phyloP scores from a whole-genome alignment of 92 coral and sea anemone genomes.

The Palythoa heliodiscus region DNA sequence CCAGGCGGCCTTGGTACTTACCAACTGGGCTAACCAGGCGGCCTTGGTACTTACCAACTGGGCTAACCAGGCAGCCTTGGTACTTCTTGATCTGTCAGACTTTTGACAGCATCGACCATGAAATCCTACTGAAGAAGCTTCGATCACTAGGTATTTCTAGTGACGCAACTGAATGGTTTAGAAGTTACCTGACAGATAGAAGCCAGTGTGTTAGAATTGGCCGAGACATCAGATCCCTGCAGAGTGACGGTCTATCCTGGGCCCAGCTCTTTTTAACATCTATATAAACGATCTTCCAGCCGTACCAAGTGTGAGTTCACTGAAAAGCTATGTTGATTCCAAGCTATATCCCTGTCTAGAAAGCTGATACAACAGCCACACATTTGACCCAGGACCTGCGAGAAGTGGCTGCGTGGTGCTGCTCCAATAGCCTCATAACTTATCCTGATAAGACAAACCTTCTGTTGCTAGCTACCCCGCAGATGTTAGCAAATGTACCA shows the following conservation, averaged over 20 bases:
- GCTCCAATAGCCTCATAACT: conserved; percentile 40
- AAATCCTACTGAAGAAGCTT: no score
- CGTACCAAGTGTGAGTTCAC: neutral
- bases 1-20: no score
- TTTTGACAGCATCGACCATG: no score
- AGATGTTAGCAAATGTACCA: conserved; percentile 25
- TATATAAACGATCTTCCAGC: neutral
- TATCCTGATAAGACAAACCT: conserved; percentile 46
- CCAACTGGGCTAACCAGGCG: no score
- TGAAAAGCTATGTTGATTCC: neutral
- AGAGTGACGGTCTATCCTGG: neutral
- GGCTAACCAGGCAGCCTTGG: no score
- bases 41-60: no score
- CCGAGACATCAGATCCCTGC: no score
- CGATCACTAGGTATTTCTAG: no score
- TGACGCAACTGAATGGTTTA: no score
- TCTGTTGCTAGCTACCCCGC: conserved; percentile 33
- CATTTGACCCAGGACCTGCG: conserved; percentile 32
- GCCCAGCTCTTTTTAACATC: neutral
- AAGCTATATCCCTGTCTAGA: neutral
- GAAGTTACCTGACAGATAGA: no score
- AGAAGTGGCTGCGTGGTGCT: conserved; percentile 44
- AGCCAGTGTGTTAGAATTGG: no score
- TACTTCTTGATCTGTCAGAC: no score
- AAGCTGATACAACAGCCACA: neutral